These are phyloP conservation scores for Oreochromis tanganicae DNA, from an alignment of 2,113 vertebrate genomes.

Conservation along the genomic window DNA sequence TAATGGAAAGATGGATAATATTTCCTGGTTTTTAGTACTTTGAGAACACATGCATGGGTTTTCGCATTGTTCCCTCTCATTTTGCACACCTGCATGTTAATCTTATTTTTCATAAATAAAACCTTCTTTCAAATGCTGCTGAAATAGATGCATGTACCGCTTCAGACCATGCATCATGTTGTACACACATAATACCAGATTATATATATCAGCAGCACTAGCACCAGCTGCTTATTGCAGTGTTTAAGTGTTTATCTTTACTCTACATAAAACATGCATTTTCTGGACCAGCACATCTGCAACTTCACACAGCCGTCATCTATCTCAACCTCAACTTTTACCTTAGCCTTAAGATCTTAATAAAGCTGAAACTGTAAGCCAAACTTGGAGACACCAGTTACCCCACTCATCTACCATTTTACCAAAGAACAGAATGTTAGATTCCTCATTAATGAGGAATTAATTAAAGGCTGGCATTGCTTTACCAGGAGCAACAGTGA, in stretches of 20 bases:
- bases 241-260: background rate
- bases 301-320: background rate
- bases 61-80: background rate
- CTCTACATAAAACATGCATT: background rate
- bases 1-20: background rate
- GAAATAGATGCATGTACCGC: accelerated
- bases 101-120: background rate
- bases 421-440: background rate
- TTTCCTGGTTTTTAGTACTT: background rate
- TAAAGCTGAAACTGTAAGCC: background rate
- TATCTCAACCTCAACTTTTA: accelerated
- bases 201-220: background rate
- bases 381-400: background rate
- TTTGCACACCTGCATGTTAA: background rate
- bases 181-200: background rate
- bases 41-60: background rate
- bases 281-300: background rate
- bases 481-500: background rate
- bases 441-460: background rate
- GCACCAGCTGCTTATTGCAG: background rate
- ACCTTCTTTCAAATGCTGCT: background rate
- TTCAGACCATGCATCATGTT: background rate
- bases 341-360: background rate
- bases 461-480: background rate
- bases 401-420: accelerated